Evolutionary conservation across 1,140 invertebrate genomes (phyloP).

Genomic region (Nasonia giraulti): DNA sequence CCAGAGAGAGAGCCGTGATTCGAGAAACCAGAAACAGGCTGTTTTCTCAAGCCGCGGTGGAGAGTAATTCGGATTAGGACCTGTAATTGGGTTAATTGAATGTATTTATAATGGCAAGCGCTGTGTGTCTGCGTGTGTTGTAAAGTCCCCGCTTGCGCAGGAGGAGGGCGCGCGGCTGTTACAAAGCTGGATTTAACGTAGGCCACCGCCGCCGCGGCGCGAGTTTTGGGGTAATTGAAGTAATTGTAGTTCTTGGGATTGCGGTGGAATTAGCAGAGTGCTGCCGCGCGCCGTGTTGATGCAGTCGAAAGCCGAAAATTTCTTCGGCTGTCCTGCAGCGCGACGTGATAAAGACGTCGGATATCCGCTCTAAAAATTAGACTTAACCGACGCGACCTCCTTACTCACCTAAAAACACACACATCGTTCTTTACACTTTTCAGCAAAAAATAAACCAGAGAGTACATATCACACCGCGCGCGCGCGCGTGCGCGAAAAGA

Average conservation of each 20-base stretch:
- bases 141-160: neutral
- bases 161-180: neutral
- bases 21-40: neutral
- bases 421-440: too few species aligned
- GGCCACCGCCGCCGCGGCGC: neutral
- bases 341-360: too few species aligned
- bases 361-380: too few species aligned
- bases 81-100: conserved; percentile 32
- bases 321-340: too few species aligned
- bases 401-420: too few species aligned
- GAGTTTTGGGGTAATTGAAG: neutral
- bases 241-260: conserved; percentile 4
- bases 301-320: neutral
- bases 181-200: neutral
- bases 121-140: neutral
- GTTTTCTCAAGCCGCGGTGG: too few species aligned
- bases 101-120: neutral
- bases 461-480: too few species aligned
- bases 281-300: neutral
- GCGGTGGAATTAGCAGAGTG: neutral
- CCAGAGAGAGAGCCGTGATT: neutral
- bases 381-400: too few species aligned
- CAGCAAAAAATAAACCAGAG: too few species aligned
- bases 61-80: neutral
- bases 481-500: too few species aligned